A percentile compares a stretch with the other conserved stretches of the same genome.
These are phyloP conservation scores for Cyanoramphus novaezelandiae DNA, from an alignment of 2,113 vertebrate genomes.

Conservation along the genomic window DNA sequence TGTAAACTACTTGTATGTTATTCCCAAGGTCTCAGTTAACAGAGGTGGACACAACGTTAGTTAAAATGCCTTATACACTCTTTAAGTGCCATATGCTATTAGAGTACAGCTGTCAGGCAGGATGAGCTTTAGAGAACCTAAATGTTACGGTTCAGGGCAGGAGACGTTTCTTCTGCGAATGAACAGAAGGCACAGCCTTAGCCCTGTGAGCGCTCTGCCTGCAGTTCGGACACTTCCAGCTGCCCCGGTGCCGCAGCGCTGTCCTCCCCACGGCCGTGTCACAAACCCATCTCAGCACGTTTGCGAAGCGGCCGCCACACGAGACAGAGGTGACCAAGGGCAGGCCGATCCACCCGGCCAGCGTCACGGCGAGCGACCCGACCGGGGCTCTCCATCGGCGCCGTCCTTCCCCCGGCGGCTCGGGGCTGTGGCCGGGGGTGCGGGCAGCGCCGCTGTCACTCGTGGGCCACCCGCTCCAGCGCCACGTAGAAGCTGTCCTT, in stretches of 20 bases:
- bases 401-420: accelerated
- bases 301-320: background rate
- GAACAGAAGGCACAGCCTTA: background rate
- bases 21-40: background rate
- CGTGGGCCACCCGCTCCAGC: conserved; percentile 89
- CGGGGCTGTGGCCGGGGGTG: background rate
- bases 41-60: background rate
- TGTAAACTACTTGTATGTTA: background rate
- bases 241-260: accelerated
- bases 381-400: background rate
- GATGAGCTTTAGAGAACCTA: background rate
- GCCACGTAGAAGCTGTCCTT: conserved; percentile 93
- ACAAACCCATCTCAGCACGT: background rate
- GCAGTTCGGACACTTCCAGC: background rate
- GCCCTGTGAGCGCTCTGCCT: background rate
- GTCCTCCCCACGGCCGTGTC: background rate
- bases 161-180: background rate
- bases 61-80: background rate
- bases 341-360: background rate
- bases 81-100: background rate
- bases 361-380: accelerated
- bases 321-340: too few species aligned
- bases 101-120: background rate
- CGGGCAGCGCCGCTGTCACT: conserved; percentile 51
- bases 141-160: background rate